These are phyloP conservation scores for Tretioscincus oriximinensis DNA, from an alignment of 2,113 vertebrate genomes.

Conservation along the genomic window DNA sequence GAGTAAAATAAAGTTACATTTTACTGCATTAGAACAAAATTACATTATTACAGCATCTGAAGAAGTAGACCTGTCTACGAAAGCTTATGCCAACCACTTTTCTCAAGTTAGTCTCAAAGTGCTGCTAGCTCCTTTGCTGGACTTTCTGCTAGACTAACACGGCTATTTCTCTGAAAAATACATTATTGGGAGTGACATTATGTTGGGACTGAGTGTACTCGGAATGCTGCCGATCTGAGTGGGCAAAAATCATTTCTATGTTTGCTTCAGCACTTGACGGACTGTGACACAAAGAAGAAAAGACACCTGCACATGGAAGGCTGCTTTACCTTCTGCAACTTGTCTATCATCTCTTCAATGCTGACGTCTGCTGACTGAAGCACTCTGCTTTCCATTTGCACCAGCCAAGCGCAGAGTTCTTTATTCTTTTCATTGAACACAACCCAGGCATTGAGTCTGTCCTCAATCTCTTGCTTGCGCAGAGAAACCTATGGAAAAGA, in stretches of 20 bases:
- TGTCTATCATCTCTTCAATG: constrained; percentile 96
- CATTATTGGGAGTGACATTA: too few relatives aligned
- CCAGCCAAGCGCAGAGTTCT: constrained; percentile 91
- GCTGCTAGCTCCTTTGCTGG: too few relatives aligned
- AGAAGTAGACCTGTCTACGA: too few relatives aligned
- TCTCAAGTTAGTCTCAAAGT: too few relatives aligned
- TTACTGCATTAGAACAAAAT: too few relatives aligned
- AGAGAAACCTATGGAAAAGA: constrained; percentile 79
- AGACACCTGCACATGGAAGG: background rate
- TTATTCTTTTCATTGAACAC: constrained; percentile 93
- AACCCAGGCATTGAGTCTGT: constrained; percentile 88
- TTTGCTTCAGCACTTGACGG: background rate
- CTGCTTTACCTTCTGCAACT: constrained; percentile 88
- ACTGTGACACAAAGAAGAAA: background rate
- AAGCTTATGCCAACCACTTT: too few relatives aligned
- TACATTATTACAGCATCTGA: too few relatives aligned
- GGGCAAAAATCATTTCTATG: too few relatives aligned
- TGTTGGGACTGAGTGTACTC: background rate
- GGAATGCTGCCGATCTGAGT: background rate
- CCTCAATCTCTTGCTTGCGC: constrained; percentile 86
- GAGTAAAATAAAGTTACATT: too few relatives aligned
- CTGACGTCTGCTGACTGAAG: constrained; percentile 84
- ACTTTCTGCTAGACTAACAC: too few relatives aligned
- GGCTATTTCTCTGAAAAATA: too few relatives aligned
- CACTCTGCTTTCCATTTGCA: constrained; percentile 91